Evolutionary conservation across 2,888 invertebrate genomes (phyloP).

Genomic region (Apomyelois bistriatella): DNA sequence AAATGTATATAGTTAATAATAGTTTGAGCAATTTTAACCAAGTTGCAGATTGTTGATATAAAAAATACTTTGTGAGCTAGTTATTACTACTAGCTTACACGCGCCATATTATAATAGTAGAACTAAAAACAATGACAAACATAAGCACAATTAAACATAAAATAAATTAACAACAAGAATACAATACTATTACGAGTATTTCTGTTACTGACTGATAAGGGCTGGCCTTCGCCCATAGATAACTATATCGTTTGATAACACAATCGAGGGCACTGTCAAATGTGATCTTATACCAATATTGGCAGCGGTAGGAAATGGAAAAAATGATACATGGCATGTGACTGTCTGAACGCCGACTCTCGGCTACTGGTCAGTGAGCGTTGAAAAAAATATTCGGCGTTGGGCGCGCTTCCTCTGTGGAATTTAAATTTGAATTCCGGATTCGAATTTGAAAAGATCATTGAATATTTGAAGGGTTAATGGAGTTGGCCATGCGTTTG

Average conservation of each 20-base stretch:
- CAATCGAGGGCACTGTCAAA: slow-evolving; percentile 9
- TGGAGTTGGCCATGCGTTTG: background rate
- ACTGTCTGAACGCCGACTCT: background rate
- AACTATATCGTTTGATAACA: slow-evolving; percentile 10
- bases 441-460: background rate
- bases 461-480: background rate
- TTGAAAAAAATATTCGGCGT: background rate
- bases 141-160: background rate
- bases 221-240: slow-evolving; percentile 13
- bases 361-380: background rate
- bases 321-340: slow-evolving; percentile 5
- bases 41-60: no score
- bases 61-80: no score
- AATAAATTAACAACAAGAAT: background rate
- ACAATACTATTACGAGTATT: slow-evolving; percentile 3
- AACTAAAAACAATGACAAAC: background rate
- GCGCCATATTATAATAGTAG: no score
- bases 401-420: background rate
- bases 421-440: background rate
- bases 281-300: slow-evolving; percentile 4
- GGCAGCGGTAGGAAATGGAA: slow-evolving; percentile 6
- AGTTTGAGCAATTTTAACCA: no score
- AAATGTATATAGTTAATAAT: no score
- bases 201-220: slow-evolving; percentile 11
- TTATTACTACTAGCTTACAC: no score